A percentile compares a stretch with the other conserved stretches of the same genome.
These are phyloP conservation scores for Scaptomyza graminum DNA, from an alignment of 1,140 invertebrate species.

Conservation along the genomic window DNA sequence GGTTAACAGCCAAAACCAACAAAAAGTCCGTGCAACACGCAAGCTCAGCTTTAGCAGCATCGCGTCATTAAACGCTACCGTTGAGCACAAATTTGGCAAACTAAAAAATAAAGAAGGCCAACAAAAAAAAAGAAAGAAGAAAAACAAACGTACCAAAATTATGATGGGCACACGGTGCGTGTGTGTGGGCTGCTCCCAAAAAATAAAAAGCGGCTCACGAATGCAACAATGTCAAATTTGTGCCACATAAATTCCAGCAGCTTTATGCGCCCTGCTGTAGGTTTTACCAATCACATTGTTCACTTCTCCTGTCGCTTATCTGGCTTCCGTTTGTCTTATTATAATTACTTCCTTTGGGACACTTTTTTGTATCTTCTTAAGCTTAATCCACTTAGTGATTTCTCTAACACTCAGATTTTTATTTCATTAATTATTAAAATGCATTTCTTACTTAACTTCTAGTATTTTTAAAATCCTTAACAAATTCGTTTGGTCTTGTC, in stretches of 20 bases:
- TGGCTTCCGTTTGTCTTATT: slow-evolving; percentile 65
- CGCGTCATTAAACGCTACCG: slow-evolving; percentile 63
- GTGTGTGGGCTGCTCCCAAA: slow-evolving; percentile 43
- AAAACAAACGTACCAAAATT: slow-evolving; percentile 22
- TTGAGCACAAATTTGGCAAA: slow-evolving; percentile 64
- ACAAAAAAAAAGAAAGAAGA: neutral
- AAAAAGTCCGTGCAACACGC: slow-evolving; percentile 32
- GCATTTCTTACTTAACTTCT: no score
- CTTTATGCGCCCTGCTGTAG: slow-evolving; percentile 49
- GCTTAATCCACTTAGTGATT: neutral
- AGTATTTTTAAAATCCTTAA: no score
- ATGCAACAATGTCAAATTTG: slow-evolving; percentile 44
- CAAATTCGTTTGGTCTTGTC: no score
- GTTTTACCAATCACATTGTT: slow-evolving; percentile 27
- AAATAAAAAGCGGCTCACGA: slow-evolving; percentile 33
- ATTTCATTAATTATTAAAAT: no score
- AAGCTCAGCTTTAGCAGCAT: slow-evolving; percentile 28
- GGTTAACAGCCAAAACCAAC: neutral
- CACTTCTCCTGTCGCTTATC: slow-evolving; percentile 23
- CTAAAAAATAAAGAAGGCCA: neutral
- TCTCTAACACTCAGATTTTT: no score
- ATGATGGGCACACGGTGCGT: slow-evolving; percentile 58
- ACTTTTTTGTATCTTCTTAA: neutral
- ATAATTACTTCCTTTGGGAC: neutral
- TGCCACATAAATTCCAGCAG: slow-evolving; percentile 62